phyloP scores from a whole-genome alignment of 2,113 vertebrate genomes.

The Bolborhynchus lineola region DNA sequence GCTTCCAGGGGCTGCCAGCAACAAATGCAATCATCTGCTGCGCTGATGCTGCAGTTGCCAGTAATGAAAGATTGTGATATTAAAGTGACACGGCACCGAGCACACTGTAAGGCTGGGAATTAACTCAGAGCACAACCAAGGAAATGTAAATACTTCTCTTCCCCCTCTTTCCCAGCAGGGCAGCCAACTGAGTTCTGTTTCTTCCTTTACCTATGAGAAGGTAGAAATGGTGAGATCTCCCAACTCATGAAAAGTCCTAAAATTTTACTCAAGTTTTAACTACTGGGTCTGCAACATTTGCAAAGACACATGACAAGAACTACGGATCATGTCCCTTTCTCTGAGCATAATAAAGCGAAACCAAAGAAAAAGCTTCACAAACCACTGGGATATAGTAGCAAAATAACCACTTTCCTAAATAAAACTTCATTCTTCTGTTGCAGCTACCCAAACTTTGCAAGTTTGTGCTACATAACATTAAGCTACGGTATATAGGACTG shows the following conservation, averaged over 20 bases:
- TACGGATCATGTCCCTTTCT: neutral
- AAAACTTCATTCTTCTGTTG: neutral
- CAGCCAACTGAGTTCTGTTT: neutral
- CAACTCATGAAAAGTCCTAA: neutral
- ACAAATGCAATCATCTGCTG: too few relatives aligned
- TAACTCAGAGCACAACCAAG: neutral
- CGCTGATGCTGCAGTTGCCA: too few relatives aligned
- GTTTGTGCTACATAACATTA: too few relatives aligned
- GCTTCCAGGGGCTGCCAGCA: too few relatives aligned
- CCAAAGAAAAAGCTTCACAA: too few relatives aligned
- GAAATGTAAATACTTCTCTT: neutral
- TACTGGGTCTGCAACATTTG: neutral
- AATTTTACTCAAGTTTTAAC: neutral
- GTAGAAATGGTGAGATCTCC: fast-evolving
- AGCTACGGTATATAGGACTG: neutral
- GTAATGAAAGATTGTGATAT: too few relatives aligned
- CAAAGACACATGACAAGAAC: neutral
- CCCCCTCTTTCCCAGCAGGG: neutral
- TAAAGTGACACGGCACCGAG: fast-evolving
- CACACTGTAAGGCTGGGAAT: neutral
- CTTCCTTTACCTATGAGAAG: neutral
- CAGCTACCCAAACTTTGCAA: neutral
- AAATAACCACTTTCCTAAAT: neutral
- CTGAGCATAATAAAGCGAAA: neutral
- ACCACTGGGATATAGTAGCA: neutral